These are phyloP conservation scores for Achroia grisella DNA, from an alignment of 1,140 invertebrate species.

Conservation along the genomic window DNA sequence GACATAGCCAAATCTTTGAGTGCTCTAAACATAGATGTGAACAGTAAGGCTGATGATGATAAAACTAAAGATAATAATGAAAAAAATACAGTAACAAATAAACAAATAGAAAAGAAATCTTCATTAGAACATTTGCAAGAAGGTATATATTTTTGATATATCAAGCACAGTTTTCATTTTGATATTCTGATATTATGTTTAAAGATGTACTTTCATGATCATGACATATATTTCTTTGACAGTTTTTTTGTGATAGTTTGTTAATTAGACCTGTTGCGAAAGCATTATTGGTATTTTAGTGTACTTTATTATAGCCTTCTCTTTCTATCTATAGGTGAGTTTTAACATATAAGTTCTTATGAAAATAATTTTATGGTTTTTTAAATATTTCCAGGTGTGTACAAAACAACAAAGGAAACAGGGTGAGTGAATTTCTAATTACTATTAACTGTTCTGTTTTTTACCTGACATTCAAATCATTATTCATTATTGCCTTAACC, in stretches of 20 bases:
- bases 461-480: not conserved
- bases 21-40: conserved; percentile 5
- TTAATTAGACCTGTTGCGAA: no score
- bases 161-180: not conserved
- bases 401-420: conserved; percentile 39
- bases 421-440: conserved; percentile 33
- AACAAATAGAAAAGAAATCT: conserved; percentile 8
- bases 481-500: not conserved
- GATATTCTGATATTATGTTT: no score
- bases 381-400: conserved; percentile 42
- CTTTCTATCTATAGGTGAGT: no score
- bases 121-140: conserved; percentile 34
- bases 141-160: conserved; percentile 16
- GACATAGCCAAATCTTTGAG: conserved; percentile 14
- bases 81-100: conserved; percentile 2
- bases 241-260: not conserved
- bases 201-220: no score
- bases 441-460: conserved; percentile 4
- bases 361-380: no score
- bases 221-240: not conserved
- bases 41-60: not conserved
- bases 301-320: no score
- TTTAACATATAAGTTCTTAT: no score
- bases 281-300: no score
- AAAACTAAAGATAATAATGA: conserved; percentile 14